Percentiles rank a stretch among this genome's conserved stretches.
These are phyloP conservation scores for Mimachlamys varia DNA, from an alignment of 2,888 invertebrate species.

Conservation along the genomic window DNA sequence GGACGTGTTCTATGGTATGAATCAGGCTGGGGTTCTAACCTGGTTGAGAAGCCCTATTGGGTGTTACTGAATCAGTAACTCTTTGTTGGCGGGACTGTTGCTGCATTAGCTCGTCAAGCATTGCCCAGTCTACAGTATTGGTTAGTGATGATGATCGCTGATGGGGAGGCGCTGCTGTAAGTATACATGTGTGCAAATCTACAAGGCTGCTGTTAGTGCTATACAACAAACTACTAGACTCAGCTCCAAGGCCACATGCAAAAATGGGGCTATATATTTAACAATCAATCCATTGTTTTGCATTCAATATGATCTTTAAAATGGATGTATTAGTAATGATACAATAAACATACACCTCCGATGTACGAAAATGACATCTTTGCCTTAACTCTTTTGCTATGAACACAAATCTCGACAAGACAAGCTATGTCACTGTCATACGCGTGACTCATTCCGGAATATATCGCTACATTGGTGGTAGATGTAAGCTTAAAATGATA, in stretches of 20 bases:
- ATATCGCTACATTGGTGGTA: neutral
- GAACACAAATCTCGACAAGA: neutral
- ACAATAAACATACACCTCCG: no score
- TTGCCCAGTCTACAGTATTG: neutral
- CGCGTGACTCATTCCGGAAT: neutral
- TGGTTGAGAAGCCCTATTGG: neutral
- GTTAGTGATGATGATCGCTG: neutral
- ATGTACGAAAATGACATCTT: no score
- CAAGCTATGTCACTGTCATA: neutral
- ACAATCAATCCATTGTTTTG: no score
- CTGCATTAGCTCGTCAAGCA: constrained; percentile 19
- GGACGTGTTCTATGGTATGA: neutral
- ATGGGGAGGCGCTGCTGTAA: neutral
- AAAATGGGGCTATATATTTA: neutral
- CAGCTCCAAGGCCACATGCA: no score
- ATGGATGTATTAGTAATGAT: no score
- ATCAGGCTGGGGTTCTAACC: neutral
- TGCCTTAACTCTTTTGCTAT: no score
- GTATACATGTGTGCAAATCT: neutral
- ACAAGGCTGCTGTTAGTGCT: neutral
- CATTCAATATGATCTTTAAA: no score
- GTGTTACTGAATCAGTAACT: neutral
- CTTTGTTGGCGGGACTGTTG: neutral
- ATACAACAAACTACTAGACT: neutral
- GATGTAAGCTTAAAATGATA: neutral